phyloP scores from a whole-genome alignment of 2,797 vertebrate genomes.

The Taenioides sp. region DNA sequence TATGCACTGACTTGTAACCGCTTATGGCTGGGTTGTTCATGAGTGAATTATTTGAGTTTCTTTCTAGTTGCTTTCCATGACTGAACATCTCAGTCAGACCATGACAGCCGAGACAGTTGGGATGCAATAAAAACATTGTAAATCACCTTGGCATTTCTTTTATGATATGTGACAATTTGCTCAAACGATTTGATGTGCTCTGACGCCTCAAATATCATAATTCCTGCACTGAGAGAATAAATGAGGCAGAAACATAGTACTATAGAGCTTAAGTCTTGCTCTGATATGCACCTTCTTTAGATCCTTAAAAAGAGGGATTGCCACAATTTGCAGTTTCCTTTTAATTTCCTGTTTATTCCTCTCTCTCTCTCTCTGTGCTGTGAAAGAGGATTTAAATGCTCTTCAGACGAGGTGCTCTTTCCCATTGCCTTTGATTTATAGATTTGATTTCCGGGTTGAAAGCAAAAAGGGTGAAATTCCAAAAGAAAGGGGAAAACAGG shows the following conservation, averaged over 20 bases:
- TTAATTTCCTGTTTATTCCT: constrained; percentile 77
- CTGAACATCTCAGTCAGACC: constrained; percentile 32
- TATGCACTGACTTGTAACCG: background rate
- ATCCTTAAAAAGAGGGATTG: constrained; percentile 63
- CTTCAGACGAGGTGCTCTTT: constrained; percentile 63
- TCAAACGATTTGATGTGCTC: constrained; percentile 11
- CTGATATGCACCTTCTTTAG: constrained; percentile 61
- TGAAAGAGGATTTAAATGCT: constrained; percentile 74
- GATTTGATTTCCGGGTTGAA: constrained; percentile 74
- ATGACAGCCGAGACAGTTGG: constrained; percentile 5
- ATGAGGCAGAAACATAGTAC: constrained; percentile 44
- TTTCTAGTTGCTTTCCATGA: background rate
- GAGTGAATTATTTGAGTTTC: constrained; percentile 2
- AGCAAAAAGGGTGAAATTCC: constrained; percentile 61
- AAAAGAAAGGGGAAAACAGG: constrained; percentile 49
- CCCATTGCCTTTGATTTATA: constrained; percentile 76
- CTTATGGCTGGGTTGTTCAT: background rate
- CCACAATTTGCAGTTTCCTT: constrained; percentile 63
- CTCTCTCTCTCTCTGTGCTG: constrained; percentile 59
- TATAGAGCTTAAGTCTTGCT: constrained; percentile 56
- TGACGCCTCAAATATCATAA: constrained; percentile 30
- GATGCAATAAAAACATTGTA: constrained; percentile 8
- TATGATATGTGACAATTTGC: constrained; percentile 7
- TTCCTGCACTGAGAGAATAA: constrained; percentile 45
- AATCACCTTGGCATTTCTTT: constrained; percentile 2